Base-by-base conservation (phyloP, 1,140 invertebrate species). In the Antheraea mylitta region DNA sequence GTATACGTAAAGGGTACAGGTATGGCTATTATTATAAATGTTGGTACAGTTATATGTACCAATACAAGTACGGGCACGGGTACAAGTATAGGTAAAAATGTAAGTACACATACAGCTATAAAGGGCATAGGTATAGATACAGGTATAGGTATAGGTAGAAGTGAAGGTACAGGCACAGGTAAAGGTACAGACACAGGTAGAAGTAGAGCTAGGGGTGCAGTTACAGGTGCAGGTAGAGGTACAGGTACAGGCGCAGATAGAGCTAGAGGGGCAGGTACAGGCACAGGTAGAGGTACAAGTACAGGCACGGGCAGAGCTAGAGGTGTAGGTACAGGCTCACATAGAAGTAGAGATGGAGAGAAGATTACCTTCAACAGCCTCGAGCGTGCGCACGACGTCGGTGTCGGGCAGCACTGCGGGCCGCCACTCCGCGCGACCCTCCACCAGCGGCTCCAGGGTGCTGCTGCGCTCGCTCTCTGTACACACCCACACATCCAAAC, bases 321-420 rank as follows among this genome's bases (percentile, higher is more conserved):
- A 30, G 22, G 22, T 30, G 22, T 30, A 1, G 22, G 22, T 4
- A 4, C 4, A 4, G 22, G 22, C 4, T 2, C 22, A 30, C 1
- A 4, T 30, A 30, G 1, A 30, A 4, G n/a, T 66, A n/a, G 18
- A 30, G 4, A 11, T 53, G 63, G 16, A 7, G 38, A 6, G 37
- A 9, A 45, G 58, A 0, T 69, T 88, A 96, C 96, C 96, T 94
- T 97, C 97, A 68, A 98, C 96, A 38, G 96, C 95, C 92, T 98
- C 97, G 93, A 98, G 96, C 30, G 96, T 95, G 64, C 95, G 93
- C 74, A 97, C 96, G 45, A 98, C 96, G 88, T 97, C 97, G 19
- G 96, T 96, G 72, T 97, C 96, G 9, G 97, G 94, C 18, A 95
- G 93, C 71, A 93, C 93, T 13, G 95, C 95, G 18, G 96, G 96